Conservation (phyloP, 2,113 vertebrate species). For the Pogonocichla stellata region DNA sequence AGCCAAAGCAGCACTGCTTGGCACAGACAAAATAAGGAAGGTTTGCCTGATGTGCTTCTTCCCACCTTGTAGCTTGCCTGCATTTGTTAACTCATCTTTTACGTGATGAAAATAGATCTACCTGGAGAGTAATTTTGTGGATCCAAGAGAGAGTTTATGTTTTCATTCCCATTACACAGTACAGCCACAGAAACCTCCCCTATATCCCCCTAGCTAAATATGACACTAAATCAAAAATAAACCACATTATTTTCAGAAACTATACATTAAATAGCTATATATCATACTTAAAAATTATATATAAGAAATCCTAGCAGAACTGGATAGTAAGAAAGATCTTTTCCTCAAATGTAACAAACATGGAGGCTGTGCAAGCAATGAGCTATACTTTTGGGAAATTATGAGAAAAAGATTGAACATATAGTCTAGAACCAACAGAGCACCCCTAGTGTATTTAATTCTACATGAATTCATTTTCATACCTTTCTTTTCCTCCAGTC, state of each 20-base stretch:
- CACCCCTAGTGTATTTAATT: background rate
- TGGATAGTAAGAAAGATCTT: background rate
- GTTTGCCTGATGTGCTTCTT: background rate
- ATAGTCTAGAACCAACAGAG: background rate
- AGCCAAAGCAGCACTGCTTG: background rate
- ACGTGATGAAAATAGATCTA: background rate
- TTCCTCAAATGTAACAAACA: background rate
- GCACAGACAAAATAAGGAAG: background rate
- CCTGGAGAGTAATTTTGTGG: background rate
- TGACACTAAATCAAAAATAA: background rate
- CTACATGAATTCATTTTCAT: background rate
- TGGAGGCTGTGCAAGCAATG: background rate
- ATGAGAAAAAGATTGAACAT: background rate
- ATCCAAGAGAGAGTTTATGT: background rate
- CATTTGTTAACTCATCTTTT: slow-evolving; percentile 6
- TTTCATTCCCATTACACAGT: background rate
- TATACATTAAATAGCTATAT: background rate
- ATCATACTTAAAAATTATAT: background rate
- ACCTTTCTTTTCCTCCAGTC: background rate
- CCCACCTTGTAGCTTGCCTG: background rate
- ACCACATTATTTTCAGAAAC: background rate
- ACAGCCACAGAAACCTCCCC: background rate
- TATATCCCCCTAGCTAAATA: background rate
- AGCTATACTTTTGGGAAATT: background rate
- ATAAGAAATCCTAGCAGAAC: background rate